These are phyloP conservation scores for Pseudococcus longispinus DNA, from an alignment of 2,888 invertebrate genomes.

Conservation along the genomic window DNA sequence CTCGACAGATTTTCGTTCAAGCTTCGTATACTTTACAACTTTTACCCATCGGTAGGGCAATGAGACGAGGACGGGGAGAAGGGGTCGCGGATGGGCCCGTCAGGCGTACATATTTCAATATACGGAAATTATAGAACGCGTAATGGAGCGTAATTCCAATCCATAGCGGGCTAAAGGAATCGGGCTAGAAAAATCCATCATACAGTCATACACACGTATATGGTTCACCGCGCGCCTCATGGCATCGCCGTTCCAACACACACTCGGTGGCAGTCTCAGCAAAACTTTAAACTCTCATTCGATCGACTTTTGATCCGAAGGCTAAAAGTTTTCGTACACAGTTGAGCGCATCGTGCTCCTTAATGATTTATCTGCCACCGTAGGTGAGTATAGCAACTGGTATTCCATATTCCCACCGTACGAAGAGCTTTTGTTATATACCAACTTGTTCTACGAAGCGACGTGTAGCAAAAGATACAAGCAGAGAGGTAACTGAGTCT, in stretches of 20 bases:
- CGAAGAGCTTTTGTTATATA: no score
- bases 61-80: background rate
- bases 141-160: conserved; percentile 31
- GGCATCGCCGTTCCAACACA: background rate
- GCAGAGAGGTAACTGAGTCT: no score
- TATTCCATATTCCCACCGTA: background rate
- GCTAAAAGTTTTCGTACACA: background rate
- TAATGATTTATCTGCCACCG: background rate
- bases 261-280: background rate
- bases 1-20: conserved; percentile 1
- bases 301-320: background rate
- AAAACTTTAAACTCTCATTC: background rate
- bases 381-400: background rate
- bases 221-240: background rate
- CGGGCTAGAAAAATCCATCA: background rate
- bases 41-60: background rate
- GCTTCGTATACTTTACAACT: conserved; percentile 20
- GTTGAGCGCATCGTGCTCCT: background rate
- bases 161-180: background rate
- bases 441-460: no score
- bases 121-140: background rate
- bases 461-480: no score
- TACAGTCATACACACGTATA: background rate
- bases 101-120: background rate
- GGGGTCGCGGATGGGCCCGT: background rate